Conservation (phyloP, 2,113 vertebrate genomes). For the Probosciger aterrimus region DNA sequence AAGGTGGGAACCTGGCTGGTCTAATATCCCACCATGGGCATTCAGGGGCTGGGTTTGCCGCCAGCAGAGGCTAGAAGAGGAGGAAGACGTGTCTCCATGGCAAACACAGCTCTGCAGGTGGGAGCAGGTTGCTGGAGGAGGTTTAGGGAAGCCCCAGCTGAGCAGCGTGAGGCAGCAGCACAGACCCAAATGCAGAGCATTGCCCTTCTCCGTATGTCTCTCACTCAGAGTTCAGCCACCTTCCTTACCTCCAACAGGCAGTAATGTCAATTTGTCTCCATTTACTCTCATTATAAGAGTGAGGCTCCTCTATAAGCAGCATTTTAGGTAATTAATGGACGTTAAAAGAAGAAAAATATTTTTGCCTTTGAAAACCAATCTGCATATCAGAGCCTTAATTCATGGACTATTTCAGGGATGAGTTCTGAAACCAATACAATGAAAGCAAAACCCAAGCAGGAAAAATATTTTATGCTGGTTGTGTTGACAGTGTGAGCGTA, state of each 20-base stretch:
- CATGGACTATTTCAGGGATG: not conserved
- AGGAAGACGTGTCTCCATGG: not conserved
- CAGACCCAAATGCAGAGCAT: not conserved
- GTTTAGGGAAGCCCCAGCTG: not conserved
- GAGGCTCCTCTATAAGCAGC: not conserved
- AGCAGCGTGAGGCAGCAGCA: accelerated
- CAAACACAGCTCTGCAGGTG: not conserved
- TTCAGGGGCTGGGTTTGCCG: not conserved
- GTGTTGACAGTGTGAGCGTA: no score
- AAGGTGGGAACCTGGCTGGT: not conserved
- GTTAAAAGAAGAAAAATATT: not conserved
- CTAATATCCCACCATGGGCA: not conserved
- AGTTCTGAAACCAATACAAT: not conserved
- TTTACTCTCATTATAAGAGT: not conserved
- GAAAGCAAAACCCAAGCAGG: not conserved
- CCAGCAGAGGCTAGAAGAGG: not conserved
- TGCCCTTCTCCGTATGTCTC: not conserved
- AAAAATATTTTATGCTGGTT: not conserved
- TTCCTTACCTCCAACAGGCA: not conserved
- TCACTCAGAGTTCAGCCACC: not conserved
- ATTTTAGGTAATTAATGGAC: not conserved
- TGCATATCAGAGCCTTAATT: not conserved
- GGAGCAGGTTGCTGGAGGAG: not conserved
- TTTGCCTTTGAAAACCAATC: not conserved
- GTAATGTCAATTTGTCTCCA: not conserved